These are phyloP conservation scores for Coturnix japonica DNA, from an alignment of 2,113 vertebrate species.

Conservation along the genomic window DNA sequence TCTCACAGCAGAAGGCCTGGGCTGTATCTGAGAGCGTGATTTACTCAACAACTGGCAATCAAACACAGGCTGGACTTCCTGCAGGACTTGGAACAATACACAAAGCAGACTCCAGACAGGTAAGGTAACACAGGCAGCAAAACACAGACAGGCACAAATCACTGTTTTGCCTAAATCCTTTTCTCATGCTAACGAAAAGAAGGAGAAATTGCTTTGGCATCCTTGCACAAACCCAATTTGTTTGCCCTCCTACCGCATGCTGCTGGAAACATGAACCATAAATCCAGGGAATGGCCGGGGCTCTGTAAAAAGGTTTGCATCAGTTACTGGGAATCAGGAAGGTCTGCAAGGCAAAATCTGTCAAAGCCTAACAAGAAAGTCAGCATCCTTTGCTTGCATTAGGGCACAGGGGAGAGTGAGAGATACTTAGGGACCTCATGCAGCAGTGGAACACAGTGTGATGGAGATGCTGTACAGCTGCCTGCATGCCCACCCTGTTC, in stretches of 20 bases:
- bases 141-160: background rate
- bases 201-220: conserved; percentile 51
- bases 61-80: background rate
- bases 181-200: background rate
- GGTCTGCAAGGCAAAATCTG: background rate
- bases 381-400: background rate
- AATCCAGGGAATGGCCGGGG: background rate
- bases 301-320: background rate
- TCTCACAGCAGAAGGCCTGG: background rate
- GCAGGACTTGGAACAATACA: background rate
- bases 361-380: rapidly evolving
- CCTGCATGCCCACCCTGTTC: background rate
- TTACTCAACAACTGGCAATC: background rate
- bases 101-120: background rate
- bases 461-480: rapidly evolving
- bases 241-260: conserved; percentile 31
- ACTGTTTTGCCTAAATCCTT: background rate
- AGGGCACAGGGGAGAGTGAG: rapidly evolving
- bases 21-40: background rate
- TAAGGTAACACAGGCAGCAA: background rate
- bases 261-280: conserved; percentile 12
- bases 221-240: conserved; percentile 40
- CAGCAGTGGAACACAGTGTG: rapidly evolving
- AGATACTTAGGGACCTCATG: rapidly evolving
- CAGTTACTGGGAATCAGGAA: background rate